Evolutionary conservation across 2,797 vertebrate species (phyloP).

Genomic region (Sebastes oblongus): DNA sequence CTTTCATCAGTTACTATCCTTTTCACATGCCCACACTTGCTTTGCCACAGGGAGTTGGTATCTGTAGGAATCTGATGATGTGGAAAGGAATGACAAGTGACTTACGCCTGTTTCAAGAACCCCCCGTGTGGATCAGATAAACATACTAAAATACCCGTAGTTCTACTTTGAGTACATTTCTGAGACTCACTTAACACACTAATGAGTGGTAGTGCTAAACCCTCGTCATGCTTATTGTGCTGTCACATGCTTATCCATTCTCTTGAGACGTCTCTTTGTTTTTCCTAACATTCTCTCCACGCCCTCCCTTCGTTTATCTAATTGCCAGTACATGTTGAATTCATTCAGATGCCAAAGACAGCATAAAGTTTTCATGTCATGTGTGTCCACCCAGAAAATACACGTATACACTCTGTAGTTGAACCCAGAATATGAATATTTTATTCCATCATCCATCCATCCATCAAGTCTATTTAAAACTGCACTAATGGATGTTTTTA

Average conservation of each 20-base stretch:
- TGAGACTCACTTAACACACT: not conserved
- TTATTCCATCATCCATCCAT: not conserved
- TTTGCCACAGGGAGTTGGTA: not conserved
- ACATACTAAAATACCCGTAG: not conserved
- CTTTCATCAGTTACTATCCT: not conserved
- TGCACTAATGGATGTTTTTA: not conserved
- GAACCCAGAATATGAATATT: not conserved
- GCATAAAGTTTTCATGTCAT: not conserved
- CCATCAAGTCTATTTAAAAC: not conserved
- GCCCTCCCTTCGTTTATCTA: not conserved
- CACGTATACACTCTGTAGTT: not conserved
- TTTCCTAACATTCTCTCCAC: not conserved
- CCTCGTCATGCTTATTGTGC: not conserved
- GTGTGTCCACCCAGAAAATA: not conserved
- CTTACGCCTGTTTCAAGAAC: not conserved
- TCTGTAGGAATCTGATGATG: not conserved
- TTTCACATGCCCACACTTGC: slow-evolving; percentile 18
- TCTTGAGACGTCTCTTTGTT: not conserved
- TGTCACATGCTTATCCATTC: not conserved
- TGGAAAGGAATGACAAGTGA: not conserved
- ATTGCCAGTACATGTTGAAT: not conserved
- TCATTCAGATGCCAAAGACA: not conserved
- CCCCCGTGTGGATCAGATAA: not conserved
- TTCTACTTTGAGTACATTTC: not conserved
- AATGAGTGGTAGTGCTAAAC: not conserved